Base-by-base conservation (phyloP, 2,113 vertebrate genomes). In the Platanista minor region DNA sequence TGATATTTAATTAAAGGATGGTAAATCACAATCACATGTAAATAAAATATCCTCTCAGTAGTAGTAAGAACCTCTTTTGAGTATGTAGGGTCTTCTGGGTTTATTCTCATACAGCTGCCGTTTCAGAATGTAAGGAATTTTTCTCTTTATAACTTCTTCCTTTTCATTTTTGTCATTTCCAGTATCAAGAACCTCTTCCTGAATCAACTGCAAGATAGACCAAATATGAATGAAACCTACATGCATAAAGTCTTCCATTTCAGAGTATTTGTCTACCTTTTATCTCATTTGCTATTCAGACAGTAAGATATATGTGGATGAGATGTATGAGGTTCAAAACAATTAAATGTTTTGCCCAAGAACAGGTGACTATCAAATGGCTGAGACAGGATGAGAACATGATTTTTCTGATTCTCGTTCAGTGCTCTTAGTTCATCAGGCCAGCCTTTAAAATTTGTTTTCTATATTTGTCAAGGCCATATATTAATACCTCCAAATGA, bases 41-140 rank as follows among this genome's bases (percentile, higher is more conserved):
- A 98, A 98, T 98, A 81, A 98, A 96, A 98, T 97, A 97, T 97
- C 91, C 91, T 93, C 36, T 98, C 88, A 90, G 96, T 99, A 99
- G 99, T 99, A 99, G 98, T 99, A 98, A 82, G 98, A 98, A 96
- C 97, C 99, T 92, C 99, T 99, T 96, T 99, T 99, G 89, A 99
- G 98, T 97, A 99, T 99, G 98, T 99, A 99, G 18, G 99, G 99
- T 98, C 99, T 99, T 98, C 99, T 99, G 71, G 99, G 98, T 98
- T 99, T 99, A 98, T 98, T 99, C 93, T 98, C 98, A 92, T 99
- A 99, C 41, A 98, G 97, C 93, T 99, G 99, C 91, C 99, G 98
- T 98, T 99, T 99, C 98, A 99, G 98, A 98, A 99, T 99, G 96
- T 99, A 99, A 13, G 99, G 99, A 4, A 99, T 99, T 98, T 99